Base-by-base conservation (phyloP, 2,888 invertebrate genomes). In the Oscheius sp. region DNA sequence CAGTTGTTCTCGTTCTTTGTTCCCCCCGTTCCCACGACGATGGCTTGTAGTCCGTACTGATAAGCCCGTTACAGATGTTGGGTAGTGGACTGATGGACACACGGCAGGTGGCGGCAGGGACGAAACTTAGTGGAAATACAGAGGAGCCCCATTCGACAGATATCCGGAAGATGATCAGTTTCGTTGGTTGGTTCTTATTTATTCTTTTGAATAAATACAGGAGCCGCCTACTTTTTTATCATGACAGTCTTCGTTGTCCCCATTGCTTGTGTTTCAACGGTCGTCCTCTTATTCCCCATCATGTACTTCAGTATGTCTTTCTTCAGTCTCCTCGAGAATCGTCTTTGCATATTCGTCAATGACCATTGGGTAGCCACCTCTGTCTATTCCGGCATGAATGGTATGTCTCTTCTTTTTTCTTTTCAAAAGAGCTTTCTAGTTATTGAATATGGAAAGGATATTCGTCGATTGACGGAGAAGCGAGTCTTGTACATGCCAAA, bases 201-300 rank as follows among this genome's bases (percentile, higher is more conserved):
- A n/a, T n/a, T n/a, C n/a, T n/a, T n/a, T n/a, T n/a, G n/a, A n/a
- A n/a, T n/a, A n/a, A n/a, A n/a, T n/a, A n/a, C 71, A 80, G 77
- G 75, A 22, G 81, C 80, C 41, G 54, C 75, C 3, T 84, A 84
- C 68, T 83, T 83, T 71, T 51, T 81, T 8, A 36, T 82, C 24
- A 84, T 82, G 80, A 84, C 84, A 3, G 72, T 73, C 6, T 69
- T 84, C 64, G 66, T 84, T 24, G 80, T 84, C 17, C 84, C 84
- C 38, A 67, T 77, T 5, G 82, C 80, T 6, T 84, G 83, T 62
- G 76, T 81, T 24, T 72, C 74, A 45, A 77, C 82, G 3, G 75
- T 77, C 33, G 36, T 77, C n/a, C 26, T 78, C 28, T 9, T 84
- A 12, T 67, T 73, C 32, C 83, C 83, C 8, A 41, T 84, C 22